Conservation (phyloP, 2,888 invertebrate genomes). For the Chaetoderma sp. region DNA sequence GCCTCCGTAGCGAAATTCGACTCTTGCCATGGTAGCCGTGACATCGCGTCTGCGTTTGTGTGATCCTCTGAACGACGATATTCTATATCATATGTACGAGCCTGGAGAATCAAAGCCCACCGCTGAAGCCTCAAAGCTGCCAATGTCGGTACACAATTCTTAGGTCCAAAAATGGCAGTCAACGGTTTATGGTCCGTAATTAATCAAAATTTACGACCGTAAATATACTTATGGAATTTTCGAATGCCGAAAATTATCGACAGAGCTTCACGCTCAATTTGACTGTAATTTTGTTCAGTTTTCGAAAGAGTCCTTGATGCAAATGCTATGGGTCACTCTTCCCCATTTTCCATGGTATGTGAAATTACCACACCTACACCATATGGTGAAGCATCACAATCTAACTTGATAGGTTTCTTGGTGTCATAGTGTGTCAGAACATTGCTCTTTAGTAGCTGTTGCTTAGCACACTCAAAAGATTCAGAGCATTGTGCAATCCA, state of each 20-base stretch:
- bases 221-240: constrained; percentile 67
- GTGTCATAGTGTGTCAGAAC: constrained; percentile 58
- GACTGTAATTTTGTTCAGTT: constrained; percentile 61
- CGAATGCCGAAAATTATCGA: constrained; percentile 64
- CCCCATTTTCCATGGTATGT: constrained; percentile 30
- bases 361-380: constrained; percentile 62
- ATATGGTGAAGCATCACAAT: constrained; percentile 65
- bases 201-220: constrained; percentile 64
- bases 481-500: constrained; percentile 23
- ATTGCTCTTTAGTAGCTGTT: constrained; percentile 28
- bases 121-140: constrained; percentile 51
- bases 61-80: constrained; percentile 48
- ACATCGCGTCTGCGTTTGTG: constrained; percentile 59
- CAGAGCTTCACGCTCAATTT: constrained; percentile 37
- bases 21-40: constrained; percentile 42
- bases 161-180: constrained; percentile 58
- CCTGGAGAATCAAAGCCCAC: constrained; percentile 53
- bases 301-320: constrained; percentile 67
- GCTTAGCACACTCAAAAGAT: constrained; percentile 42
- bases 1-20: constrained; percentile 8
- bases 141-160: constrained; percentile 47
- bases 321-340: constrained; percentile 62
- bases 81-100: constrained; percentile 59
- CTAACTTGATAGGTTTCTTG: constrained; percentile 48
- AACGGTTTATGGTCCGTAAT: constrained; percentile 68